A percentile compares a stretch with the other conserved stretches of the same genome.
phyloP scores from a whole-genome alignment of 1,140 invertebrate genomes.

The Reticulitermes speratus region DNA sequence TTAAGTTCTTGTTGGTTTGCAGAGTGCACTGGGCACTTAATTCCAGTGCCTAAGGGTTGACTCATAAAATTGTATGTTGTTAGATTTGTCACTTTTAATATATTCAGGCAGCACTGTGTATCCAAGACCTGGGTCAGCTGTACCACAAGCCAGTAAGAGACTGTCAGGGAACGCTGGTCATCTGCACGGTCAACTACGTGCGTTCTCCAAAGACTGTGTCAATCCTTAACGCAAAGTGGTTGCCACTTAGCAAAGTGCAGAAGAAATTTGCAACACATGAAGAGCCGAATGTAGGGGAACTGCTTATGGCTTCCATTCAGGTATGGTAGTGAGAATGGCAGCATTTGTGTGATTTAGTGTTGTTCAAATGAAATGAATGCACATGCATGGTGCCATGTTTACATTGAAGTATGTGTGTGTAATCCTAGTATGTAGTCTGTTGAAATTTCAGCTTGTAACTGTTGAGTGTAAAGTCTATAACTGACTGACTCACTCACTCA shows the following conservation, averaged over 20 bases:
- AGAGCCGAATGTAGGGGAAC: conserved; percentile 75
- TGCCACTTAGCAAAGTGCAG: conserved; percentile 75
- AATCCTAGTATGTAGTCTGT: too few species aligned
- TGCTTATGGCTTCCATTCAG: conserved; percentile 79
- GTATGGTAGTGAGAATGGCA: conserved; percentile 41
- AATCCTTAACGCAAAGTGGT: conserved; percentile 85
- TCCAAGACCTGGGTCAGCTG: conserved; percentile 89
- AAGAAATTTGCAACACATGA: conserved; percentile 56
- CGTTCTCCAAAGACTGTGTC: conserved; percentile 81
- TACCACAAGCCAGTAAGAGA: conserved; percentile 88
- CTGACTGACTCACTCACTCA: too few species aligned
- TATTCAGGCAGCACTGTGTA: conserved; percentile 72
- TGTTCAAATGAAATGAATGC: neutral
- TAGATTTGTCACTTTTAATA: neutral
- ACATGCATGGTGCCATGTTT: neutral
- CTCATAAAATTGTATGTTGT: too few species aligned
- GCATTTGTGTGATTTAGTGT: neutral
- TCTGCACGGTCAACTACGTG: conserved; percentile 82
- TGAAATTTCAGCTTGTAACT: too few species aligned
- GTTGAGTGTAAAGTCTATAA: too few species aligned
- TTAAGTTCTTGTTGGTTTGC: too few species aligned
- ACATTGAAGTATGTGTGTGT: neutral
- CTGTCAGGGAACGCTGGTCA: conserved; percentile 83
- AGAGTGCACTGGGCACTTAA: too few species aligned
- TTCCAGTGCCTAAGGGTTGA: too few species aligned